Evolutionary conservation across 1,140 invertebrate species (phyloP).

Genomic region (Diprion similis): DNA sequence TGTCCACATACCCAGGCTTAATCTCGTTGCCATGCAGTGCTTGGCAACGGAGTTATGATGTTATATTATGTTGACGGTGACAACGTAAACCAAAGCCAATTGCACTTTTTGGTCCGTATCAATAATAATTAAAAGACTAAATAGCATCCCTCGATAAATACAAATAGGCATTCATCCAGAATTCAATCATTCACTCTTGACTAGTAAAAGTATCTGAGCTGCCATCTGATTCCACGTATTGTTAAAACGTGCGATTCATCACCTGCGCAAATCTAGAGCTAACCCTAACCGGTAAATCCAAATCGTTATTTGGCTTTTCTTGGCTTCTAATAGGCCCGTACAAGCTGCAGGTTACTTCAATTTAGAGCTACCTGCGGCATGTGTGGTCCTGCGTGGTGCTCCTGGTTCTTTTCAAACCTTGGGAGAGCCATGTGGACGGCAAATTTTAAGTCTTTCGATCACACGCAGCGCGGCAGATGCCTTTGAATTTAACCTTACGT

Average conservation of each 20-base stretch:
- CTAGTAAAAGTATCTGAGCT: too few relatives aligned
- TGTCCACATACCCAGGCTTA: conserved; percentile 5
- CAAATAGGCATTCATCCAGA: too few relatives aligned
- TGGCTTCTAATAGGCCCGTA: not conserved
- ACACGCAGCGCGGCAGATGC: not conserved
- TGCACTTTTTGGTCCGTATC: not conserved
- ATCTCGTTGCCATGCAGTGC: conserved; percentile 33
- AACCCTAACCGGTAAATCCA: not conserved
- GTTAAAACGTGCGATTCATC: too few relatives aligned
- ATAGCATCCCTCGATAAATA: too few relatives aligned
- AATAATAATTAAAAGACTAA: not conserved
- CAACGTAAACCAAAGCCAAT: not conserved
- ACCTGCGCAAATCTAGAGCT: not conserved
- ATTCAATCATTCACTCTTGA: too few relatives aligned
- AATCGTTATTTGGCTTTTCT: not conserved
- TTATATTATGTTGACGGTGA: not conserved
- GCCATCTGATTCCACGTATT: too few relatives aligned
- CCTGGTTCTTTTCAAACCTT: not conserved
- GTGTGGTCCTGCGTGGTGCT: not conserved
- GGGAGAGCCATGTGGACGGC: not conserved
- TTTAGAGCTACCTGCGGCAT: not conserved
- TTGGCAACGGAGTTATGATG: not conserved
- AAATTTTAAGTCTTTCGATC: not conserved
- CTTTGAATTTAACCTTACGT: not conserved
- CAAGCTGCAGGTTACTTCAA: not conserved